These are phyloP conservation scores for Muricea muricata DNA, from an alignment of 92 coral and sea anemone species.

Conservation along the genomic window DNA sequence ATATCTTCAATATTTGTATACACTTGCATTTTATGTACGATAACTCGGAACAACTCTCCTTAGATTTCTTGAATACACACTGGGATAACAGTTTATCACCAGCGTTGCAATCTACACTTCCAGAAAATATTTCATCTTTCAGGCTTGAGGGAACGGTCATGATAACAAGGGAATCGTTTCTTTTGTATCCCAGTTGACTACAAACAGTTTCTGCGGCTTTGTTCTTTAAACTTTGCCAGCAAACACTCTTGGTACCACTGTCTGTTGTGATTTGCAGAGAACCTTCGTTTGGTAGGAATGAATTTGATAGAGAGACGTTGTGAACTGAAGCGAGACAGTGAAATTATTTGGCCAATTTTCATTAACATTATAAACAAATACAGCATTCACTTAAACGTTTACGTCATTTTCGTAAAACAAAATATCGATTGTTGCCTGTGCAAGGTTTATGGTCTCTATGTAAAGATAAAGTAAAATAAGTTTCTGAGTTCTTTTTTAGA, in stretches of 20 bases:
- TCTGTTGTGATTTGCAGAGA: neutral
- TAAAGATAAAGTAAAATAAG: no score
- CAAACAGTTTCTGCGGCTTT: neutral
- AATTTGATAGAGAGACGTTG: neutral
- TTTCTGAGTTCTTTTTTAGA: no score
- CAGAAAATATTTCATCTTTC: neutral
- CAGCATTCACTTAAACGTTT: no score
- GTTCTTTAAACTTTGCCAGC: neutral
- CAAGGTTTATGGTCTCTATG: no score
- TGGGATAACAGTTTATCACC: neutral
- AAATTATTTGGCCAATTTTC: neutral
- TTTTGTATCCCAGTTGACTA: neutral
- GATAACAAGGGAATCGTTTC: neutral
- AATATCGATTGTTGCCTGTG: no score
- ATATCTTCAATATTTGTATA: no score
- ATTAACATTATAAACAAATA: no score
- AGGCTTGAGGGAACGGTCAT: neutral
- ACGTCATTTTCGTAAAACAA: no score
- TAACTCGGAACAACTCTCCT: neutral
- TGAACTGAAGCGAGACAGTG: neutral
- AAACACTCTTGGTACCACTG: neutral
- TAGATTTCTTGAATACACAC: neutral
- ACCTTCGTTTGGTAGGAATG: neutral
- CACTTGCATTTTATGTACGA: neutral
- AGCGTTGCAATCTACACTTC: neutral